Conservation (phyloP, 2,113 vertebrate genomes). For the Hippocampus barbouri region DNA sequence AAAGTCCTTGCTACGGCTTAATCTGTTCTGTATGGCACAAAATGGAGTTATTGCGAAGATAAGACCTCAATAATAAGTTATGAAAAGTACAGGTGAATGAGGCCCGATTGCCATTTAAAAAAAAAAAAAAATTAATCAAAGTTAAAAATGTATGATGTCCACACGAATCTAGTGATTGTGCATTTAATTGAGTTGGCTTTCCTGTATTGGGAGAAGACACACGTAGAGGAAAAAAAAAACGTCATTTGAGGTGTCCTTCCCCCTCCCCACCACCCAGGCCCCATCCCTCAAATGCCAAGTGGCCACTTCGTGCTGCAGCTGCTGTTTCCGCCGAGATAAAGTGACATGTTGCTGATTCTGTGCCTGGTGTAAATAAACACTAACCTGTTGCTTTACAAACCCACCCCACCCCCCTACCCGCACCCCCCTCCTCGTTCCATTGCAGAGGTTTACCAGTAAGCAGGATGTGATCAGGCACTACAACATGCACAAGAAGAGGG, state of each 20-base stretch:
- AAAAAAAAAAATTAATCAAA: neutral
- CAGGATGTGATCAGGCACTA: slow-evolving; percentile 99
- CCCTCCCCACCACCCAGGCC: slow-evolving; percentile 4
- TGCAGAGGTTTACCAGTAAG: slow-evolving; percentile 98
- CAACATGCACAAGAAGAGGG: slow-evolving; percentile 99
- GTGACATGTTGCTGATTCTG: slow-evolving; percentile 67
- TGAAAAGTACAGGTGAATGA: neutral
- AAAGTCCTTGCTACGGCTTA: slow-evolving; percentile 12
- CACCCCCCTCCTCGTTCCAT: slow-evolving; percentile 30
- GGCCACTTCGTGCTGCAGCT: slow-evolving; percentile 69
- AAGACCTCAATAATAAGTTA: neutral
- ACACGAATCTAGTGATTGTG: neutral
- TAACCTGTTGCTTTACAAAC: slow-evolving; percentile 66
- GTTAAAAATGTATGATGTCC: neutral
- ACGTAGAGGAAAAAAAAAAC: neutral
- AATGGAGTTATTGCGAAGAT: slow-evolving; percentile 31
- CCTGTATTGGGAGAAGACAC: neutral
- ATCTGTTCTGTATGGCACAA: slow-evolving; percentile 12
- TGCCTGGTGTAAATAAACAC: slow-evolving; percentile 64
- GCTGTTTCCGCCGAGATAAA: slow-evolving; percentile 74
- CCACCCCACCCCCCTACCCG: slow-evolving; percentile 59
- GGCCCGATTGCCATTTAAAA: neutral
- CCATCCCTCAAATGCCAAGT: slow-evolving; percentile 56
- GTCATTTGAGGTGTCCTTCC: slow-evolving; percentile 47
- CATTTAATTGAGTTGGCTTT: neutral